Conservation (phyloP, 2,797 vertebrate genomes). For the Myotis vivesi region DNA sequence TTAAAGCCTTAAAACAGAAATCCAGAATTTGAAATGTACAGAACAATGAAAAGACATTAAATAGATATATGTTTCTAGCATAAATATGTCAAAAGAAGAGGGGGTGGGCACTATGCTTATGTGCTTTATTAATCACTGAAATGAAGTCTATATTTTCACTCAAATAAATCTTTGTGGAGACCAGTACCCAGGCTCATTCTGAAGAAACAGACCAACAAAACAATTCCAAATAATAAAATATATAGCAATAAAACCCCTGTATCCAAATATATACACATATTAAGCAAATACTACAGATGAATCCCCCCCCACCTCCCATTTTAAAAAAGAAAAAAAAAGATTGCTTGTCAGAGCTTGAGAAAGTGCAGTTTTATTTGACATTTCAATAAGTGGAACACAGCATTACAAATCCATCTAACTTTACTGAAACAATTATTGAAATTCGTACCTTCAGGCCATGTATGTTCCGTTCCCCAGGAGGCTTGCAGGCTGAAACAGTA, state of each 20-base stretch:
- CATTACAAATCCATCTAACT: slow-evolving; percentile 99
- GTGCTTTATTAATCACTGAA: slow-evolving; percentile 62
- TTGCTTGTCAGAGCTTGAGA: slow-evolving; percentile 88
- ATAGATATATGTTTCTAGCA: slow-evolving; percentile 43
- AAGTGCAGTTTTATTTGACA: slow-evolving; percentile 98
- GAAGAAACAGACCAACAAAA: slow-evolving; percentile 67
- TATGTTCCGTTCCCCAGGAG: slow-evolving; percentile 98
- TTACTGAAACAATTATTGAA: slow-evolving; percentile 99
- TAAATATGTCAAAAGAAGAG: slow-evolving; percentile 50
- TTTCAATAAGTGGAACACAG: slow-evolving; percentile 99
- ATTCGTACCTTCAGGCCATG: slow-evolving; percentile 99
- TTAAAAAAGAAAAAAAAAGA: slow-evolving; percentile 59
- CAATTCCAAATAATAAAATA: slow-evolving; percentile 66
- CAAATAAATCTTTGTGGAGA: slow-evolving; percentile 65
- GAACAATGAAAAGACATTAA: slow-evolving; percentile 46
- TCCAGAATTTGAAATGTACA: slow-evolving; percentile 42
- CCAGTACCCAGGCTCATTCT: slow-evolving; percentile 48
- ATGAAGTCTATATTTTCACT: background rate
- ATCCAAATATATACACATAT: background rate
- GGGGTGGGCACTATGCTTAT: background rate
- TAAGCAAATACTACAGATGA: slow-evolving; percentile 61
- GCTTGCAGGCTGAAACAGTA: slow-evolving; percentile 99
- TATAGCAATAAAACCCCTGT: background rate
- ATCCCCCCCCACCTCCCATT: slow-evolving; percentile 63
- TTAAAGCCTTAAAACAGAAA: background rate